A percentile compares a stretch with the other conserved stretches of the same genome.
phyloP scores from a whole-genome alignment of 1,140 invertebrate genomes.

The Lordiphosa clarofinis region DNA sequence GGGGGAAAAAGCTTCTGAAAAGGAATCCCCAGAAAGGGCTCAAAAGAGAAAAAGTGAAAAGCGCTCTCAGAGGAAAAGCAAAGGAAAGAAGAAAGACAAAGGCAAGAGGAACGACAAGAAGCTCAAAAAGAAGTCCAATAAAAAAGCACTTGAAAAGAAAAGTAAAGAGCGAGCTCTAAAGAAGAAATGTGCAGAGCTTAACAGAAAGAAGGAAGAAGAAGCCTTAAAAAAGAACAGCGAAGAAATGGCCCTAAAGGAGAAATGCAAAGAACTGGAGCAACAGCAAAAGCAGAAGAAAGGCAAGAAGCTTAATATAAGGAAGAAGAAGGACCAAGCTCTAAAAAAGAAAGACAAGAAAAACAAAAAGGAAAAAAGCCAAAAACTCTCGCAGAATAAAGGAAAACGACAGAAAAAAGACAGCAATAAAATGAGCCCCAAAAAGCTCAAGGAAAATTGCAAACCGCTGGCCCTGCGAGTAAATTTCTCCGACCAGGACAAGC shows the following conservation, averaged over 20 bases:
- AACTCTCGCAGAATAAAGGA: too few relatives aligned
- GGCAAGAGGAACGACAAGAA: too few relatives aligned
- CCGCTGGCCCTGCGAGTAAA: background rate
- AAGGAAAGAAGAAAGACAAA: too few relatives aligned
- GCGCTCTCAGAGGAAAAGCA: background rate
- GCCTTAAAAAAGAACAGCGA: background rate
- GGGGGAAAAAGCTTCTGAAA: too few relatives aligned
- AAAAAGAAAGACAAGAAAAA: too few relatives aligned
- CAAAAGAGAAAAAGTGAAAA: background rate
- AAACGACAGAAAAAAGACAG: too few relatives aligned
- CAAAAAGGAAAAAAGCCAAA: too few relatives aligned
- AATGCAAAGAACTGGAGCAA: slow-evolving; percentile 2
- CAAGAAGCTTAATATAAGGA: background rate
- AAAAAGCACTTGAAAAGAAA: background rate
- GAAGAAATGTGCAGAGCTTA: background rate
- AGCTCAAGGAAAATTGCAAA: background rate
- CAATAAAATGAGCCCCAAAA: background rate
- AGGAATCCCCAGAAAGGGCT: too few relatives aligned
- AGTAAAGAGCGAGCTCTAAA: slow-evolving; percentile 1
- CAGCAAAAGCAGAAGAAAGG: too few relatives aligned
- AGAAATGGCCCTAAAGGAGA: background rate
- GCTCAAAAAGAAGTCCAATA: background rate
- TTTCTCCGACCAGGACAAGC: too few relatives aligned
- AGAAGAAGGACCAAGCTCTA: too few relatives aligned
- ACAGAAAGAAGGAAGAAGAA: background rate